A percentile compares a stretch with the other conserved stretches of the same genome.
Conservation (phyloP, 2,797 vertebrate genomes). For the Eospalax fontanierii region DNA sequence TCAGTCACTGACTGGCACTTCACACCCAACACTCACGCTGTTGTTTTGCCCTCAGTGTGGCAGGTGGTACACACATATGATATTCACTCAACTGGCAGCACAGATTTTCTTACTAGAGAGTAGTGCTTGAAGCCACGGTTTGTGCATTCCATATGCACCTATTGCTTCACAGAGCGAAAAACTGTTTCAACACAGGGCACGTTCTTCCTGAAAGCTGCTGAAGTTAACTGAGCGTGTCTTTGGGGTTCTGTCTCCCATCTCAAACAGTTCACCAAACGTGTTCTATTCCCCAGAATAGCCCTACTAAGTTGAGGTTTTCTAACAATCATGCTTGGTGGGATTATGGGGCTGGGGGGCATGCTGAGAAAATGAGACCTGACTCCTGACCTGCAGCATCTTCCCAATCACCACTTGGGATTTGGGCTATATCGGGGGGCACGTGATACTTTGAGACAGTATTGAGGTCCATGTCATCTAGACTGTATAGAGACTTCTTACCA, state of each 20-base stretch:
- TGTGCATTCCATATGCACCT: background rate
- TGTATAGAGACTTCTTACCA: rapidly evolving
- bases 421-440: background rate
- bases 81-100: background rate
- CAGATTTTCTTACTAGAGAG: background rate
- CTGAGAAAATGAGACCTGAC: background rate
- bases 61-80: no score
- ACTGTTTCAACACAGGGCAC: background rate
- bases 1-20: background rate
- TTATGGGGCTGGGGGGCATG: no score
- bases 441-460: background rate
- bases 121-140: background rate
- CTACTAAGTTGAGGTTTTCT: no score
- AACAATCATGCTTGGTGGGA: background rate
- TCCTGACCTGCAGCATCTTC: no score
- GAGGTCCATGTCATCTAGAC: background rate
- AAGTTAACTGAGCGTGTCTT: background rate
- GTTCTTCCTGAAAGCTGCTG: background rate
- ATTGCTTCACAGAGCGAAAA: background rate
- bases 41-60: background rate
- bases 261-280: background rate
- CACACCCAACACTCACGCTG: background rate
- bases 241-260: background rate
- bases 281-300: background rate
- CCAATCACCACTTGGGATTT: background rate